Evolutionary conservation across 2,797 vertebrate species (phyloP).

Genomic region (Pteronotus mesoamericanus): DNA sequence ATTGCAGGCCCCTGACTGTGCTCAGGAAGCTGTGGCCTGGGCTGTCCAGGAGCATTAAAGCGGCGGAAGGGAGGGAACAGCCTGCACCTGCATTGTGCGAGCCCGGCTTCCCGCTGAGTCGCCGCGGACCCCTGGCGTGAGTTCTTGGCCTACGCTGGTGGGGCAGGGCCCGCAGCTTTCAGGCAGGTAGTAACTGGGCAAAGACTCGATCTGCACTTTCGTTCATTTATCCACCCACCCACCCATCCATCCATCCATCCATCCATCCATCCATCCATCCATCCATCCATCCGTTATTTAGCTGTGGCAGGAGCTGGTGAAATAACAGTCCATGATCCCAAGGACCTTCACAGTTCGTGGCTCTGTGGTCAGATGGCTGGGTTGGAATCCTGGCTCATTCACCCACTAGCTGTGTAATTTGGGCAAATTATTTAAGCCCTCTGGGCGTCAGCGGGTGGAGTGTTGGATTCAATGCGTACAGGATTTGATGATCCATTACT

Average conservation of each 20-base stretch:
- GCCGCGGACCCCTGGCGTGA: background rate
- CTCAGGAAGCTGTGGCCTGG: constrained; percentile 56
- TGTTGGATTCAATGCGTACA: background rate
- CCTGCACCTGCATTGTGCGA: constrained; percentile 72
- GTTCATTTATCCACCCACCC: background rate
- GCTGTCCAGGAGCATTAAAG: constrained; percentile 68
- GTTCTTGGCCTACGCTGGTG: background rate
- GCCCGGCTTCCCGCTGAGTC: constrained; percentile 37
- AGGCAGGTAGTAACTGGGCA: background rate
- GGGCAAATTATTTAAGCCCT: background rate
- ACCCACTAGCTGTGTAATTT: background rate
- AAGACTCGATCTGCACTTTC: background rate
- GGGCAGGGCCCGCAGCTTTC: background rate
- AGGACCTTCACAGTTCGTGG: background rate
- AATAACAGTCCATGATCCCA: background rate
- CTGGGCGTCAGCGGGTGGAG: background rate
- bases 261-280: background rate
- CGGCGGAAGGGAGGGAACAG: constrained; percentile 70
- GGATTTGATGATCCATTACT: background rate
- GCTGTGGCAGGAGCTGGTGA: background rate
- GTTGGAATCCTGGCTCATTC: background rate
- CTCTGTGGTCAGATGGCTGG: background rate
- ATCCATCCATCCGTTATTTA: background rate
- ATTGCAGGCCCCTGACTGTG: background rate
- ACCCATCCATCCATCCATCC: background rate